phyloP scores from a whole-genome alignment of 2,797 vertebrate species.

The Kryptopterus vitreolus region DNA sequence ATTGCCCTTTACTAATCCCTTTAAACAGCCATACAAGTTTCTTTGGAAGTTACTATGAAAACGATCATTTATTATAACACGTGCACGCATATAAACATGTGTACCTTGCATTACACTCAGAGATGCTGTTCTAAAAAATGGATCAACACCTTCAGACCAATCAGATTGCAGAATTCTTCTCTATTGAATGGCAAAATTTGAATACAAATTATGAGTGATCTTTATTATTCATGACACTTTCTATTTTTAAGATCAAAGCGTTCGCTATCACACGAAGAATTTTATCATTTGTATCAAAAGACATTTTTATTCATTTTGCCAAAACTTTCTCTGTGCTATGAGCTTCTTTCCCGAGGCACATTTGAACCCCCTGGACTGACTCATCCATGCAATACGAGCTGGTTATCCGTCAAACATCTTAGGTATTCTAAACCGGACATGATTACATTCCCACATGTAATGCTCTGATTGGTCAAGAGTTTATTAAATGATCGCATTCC shows the following conservation, averaged over 20 bases:
- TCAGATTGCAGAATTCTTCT: background rate
- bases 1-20: background rate
- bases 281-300: background rate
- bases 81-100: background rate
- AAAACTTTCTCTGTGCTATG: background rate
- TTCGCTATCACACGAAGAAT: background rate
- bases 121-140: background rate
- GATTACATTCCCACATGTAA: background rate
- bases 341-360: background rate
- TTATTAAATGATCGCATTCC: background rate
- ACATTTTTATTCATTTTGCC: background rate
- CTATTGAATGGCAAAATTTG: too few species aligned
- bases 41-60: background rate
- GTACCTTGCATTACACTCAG: background rate
- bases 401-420: slow-evolving; percentile 6
- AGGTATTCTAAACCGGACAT: background rate
- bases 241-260: background rate
- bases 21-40: background rate
- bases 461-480: background rate
- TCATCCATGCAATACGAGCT: slow-evolving; percentile 4
- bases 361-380: background rate
- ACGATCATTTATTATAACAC: background rate
- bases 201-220: background rate
- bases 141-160: slow-evolving; percentile 5
- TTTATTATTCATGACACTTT: background rate